Evolutionary conservation across 2,113 vertebrate genomes (phyloP).

Genomic region (Cheilinus undulatus): DNA sequence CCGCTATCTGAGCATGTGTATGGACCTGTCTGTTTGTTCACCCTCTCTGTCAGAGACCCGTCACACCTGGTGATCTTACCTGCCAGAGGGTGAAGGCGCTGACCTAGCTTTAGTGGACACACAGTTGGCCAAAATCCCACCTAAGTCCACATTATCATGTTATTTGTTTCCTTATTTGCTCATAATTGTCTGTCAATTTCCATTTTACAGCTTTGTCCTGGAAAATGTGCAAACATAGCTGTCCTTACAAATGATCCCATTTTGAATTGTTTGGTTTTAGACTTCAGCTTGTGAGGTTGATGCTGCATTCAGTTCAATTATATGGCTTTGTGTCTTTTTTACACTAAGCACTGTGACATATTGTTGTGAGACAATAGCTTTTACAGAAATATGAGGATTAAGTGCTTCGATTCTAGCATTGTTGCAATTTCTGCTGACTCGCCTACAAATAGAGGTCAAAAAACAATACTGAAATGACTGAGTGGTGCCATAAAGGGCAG

Average conservation of each 20-base stretch:
- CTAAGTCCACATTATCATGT: constrained; percentile 6
- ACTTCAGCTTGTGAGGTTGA: background rate
- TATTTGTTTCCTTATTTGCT: constrained; percentile 37
- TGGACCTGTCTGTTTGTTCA: constrained; percentile 18
- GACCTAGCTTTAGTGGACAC: constrained; percentile 8
- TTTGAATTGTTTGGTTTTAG: background rate
- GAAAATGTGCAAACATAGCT: background rate
- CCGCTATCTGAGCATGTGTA: background rate
- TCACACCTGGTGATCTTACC: constrained; percentile 21
- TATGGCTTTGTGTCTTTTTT: background rate
- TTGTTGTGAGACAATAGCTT: background rate
- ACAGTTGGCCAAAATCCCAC: constrained; percentile 22
- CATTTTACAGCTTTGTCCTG: constrained; percentile 10
- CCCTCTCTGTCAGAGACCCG: constrained; percentile 17
- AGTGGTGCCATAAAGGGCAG: background rate
- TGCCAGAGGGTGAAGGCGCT: constrained; percentile 15
- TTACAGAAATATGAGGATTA: background rate
- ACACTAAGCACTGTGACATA: background rate
- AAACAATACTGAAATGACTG: background rate
- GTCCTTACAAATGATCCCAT: constrained; percentile 3
- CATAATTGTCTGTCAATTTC: constrained; percentile 12
- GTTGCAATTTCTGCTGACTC: background rate
- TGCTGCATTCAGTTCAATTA: background rate
- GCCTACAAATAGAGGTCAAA: background rate
- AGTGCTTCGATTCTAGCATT: background rate